Evolutionary conservation across 2,113 vertebrate species (phyloP), one percentile per base, ranked within the genome.

Genomic region (Tricholaema leucomelas): DNA sequence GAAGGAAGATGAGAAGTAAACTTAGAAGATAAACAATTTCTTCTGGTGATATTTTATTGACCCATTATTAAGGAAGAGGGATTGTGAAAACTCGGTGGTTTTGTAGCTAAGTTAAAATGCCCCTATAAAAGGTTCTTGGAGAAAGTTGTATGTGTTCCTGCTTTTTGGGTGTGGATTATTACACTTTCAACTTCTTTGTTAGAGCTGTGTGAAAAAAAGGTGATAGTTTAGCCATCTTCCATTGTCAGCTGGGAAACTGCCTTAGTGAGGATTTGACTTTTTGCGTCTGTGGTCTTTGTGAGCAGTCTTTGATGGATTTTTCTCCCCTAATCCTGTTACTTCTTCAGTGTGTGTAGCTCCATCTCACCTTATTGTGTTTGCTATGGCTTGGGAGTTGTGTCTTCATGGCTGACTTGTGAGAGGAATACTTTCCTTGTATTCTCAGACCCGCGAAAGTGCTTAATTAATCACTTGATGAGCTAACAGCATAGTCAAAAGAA

Each of bases 251-350:
- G 61, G 56, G 84, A 79, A 44, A 12, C 23, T 25, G 59, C 70
- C 31, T 27, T 38, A 7, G 35, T 10, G 24, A 73, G 36, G 33
- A 27, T 38, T 61, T 78, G 81, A 38, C 72, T 80, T 90, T 31
- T 59, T 88, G 81, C 76, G 28, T 73, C 33, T 40, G 3, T 46
- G n/a, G 35, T 42, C 69, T 83, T 75, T 80, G 78, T 56, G 64
- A 91, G 74, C 54, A 31, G 95, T 93, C 78, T 84, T 89, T 1
- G 1, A 20, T 82, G 78, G 84, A 60, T 58, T 89, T 89, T 69
- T 61, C 42, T 63, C 35, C 20, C 13, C 19, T 91, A 85, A 88
- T 87, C 83, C 75, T 94, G 65, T 85, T 92, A 73, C 42, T 91
- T 75, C 93, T 87, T 88, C 44, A 42, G 1, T 35, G 40, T 48